Conservation (phyloP, 2,888 invertebrate genomes). For the Calephelis perditalis region DNA sequence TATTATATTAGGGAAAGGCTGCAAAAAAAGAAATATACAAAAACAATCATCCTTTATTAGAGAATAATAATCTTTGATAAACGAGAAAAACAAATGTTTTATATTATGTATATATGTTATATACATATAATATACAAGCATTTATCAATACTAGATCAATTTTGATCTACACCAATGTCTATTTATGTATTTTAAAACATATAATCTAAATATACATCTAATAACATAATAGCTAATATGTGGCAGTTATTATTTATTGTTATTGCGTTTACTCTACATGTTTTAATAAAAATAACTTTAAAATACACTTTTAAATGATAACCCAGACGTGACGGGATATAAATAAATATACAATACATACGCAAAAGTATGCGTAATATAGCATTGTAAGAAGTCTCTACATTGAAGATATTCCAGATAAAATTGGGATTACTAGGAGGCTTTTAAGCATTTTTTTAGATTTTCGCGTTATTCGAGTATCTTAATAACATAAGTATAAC, state of each 20-base stretch:
- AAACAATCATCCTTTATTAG: conserved; percentile 9
- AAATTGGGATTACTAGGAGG: too few relatives aligned
- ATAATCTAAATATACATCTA: not conserved
- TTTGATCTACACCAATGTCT: not conserved
- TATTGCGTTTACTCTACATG: conserved; percentile 2
- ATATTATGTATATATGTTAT: not conserved
- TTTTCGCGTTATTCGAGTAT: too few relatives aligned
- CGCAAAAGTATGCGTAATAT: too few relatives aligned
- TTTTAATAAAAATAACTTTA: not conserved
- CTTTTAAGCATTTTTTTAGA: too few relatives aligned
- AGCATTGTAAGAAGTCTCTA: too few relatives aligned
- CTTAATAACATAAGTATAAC: too few relatives aligned
- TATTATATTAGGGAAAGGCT: not conserved
- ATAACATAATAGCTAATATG: conserved; percentile 5
- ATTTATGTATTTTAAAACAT: not conserved
- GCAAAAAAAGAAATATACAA: not conserved
- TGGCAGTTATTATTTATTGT: conserved; percentile 10
- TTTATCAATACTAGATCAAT: not conserved
- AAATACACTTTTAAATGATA: not conserved
- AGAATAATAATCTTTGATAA: conserved; percentile 7
- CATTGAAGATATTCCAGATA: too few relatives aligned
- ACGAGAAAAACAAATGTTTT: conserved; percentile 11
- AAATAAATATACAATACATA: too few relatives aligned
- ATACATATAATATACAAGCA: not conserved
- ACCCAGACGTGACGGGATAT: too few relatives aligned